A percentile compares a stretch with the other conserved stretches of the same genome.
These are phyloP conservation scores for Eupithecia dodoneata DNA, from an alignment of 2,888 invertebrate genomes.

Conservation along the genomic window DNA sequence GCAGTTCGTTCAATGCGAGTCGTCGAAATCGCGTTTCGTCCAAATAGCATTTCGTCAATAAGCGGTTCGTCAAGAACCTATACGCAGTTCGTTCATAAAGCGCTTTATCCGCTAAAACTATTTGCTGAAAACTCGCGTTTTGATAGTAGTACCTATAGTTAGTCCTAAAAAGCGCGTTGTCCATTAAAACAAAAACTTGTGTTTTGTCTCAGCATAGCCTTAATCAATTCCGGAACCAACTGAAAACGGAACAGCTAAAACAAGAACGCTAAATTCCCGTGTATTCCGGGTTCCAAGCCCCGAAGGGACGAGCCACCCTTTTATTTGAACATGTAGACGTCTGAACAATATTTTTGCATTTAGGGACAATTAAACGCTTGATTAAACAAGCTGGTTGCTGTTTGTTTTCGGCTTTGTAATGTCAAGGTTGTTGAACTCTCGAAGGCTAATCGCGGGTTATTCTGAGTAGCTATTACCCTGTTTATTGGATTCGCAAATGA, in stretches of 20 bases:
- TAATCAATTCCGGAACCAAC: not conserved
- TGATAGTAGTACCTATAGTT: not conserved
- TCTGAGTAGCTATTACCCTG: conserved; percentile 1
- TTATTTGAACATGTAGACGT: conserved; percentile 65
- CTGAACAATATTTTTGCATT: conserved; percentile 64
- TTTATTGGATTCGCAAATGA: conserved; percentile 12
- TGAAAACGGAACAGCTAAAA: conserved; percentile 16
- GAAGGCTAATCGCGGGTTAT: conserved; percentile 42
- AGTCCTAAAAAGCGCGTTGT: not conserved
- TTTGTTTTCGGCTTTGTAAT: conserved; percentile 50
- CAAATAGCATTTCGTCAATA: no score
- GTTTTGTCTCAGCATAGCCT: not conserved
- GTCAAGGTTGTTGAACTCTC: conserved; percentile 64
- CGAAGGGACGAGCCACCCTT: conserved; percentile 55
- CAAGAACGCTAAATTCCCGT: conserved; percentile 68
- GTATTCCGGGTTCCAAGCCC: conserved; percentile 66
- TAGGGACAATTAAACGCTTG: conserved; percentile 59
- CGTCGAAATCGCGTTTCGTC: no score
- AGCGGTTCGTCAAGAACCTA: no score
- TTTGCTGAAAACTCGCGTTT: not conserved
- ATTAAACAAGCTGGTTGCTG: conserved; percentile 53
- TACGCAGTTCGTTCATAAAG: no score
- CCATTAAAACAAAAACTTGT: not conserved
- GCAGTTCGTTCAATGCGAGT: no score
- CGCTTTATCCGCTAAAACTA: not conserved